Percentiles rank a stretch among this genome's conserved stretches.
Evolutionary conservation across 1,140 invertebrate species (phyloP).

Genomic region (Aphidius gifuensis): DNA sequence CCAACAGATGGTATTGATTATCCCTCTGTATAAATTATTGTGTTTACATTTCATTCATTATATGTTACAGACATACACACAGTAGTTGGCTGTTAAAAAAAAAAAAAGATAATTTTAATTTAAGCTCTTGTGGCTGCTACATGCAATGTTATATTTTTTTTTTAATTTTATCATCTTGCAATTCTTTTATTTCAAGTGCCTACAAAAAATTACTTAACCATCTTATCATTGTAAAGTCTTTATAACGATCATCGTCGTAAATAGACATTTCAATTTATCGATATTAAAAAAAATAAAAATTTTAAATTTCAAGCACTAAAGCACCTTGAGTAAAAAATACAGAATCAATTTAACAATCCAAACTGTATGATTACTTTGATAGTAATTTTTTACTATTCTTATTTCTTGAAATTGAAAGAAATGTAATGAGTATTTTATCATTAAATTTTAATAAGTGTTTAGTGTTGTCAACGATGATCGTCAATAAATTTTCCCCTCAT

Average conservation of each 20-base stretch:
- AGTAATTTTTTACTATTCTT: too few species aligned
- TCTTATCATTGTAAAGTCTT: not conserved
- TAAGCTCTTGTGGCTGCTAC: too few species aligned
- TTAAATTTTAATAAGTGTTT: not conserved
- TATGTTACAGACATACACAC: too few species aligned
- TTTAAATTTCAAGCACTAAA: too few species aligned
- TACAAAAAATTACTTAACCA: not conserved
- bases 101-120: too few species aligned
- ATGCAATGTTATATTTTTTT: not conserved
- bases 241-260: constrained; percentile 8
- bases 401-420: not conserved
- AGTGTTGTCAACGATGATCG: constrained; percentile 11
- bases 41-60: not conserved
- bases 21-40: constrained; percentile 21
- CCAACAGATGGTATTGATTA: constrained; percentile 50
- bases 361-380: too few species aligned
- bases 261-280: not conserved
- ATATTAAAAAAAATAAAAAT: too few species aligned
- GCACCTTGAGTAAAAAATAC: too few species aligned
- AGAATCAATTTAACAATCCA: too few species aligned
- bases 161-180: not conserved
- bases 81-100: too few species aligned
- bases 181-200: not conserved
- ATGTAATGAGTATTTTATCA: not conserved
- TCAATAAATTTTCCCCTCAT: constrained; percentile 35